Conservation (phyloP, 2,113 vertebrate genomes). For the Sander vitreus region DNA sequence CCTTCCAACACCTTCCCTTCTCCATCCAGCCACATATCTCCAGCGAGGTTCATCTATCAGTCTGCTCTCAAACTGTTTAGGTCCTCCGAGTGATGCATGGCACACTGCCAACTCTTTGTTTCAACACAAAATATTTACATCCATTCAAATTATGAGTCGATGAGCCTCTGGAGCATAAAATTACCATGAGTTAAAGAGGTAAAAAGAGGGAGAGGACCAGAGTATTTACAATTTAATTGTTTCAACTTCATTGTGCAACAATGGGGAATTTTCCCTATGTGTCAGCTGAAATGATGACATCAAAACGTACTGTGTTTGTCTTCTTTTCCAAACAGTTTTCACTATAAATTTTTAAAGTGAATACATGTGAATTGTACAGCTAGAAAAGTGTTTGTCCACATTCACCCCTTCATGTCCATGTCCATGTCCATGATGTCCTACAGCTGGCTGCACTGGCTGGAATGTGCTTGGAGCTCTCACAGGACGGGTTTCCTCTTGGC, state of each 20-base stretch:
- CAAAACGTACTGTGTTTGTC: not conserved
- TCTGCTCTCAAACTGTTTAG: conserved; percentile 92
- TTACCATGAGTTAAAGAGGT: conserved; percentile 88
- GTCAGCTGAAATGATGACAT: conserved; percentile 49
- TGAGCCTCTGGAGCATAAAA: conserved; percentile 90
- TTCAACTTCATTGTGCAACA: conserved; percentile 83
- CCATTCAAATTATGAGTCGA: conserved; percentile 92
- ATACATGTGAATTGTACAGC: conserved; percentile 10
- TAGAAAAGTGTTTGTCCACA: conserved; percentile 12
- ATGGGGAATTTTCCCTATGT: not conserved
- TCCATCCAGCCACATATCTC: conserved; percentile 83
- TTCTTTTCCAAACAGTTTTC: conserved; percentile 18
- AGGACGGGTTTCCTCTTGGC: conserved; percentile 75
- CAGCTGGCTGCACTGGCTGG: conserved; percentile 39
- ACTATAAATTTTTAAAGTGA: not conserved
- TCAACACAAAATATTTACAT: conserved; percentile 91
- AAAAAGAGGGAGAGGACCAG: conserved; percentile 82
- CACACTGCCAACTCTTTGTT: conserved; percentile 89
- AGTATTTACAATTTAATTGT: conserved; percentile 90
- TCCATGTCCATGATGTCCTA: conserved; percentile 14
- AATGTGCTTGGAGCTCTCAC: conserved; percentile 45
- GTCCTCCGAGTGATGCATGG: conserved; percentile 93
- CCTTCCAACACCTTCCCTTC: conserved; percentile 92
- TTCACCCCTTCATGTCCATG: conserved; percentile 6
- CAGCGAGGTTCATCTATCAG: conserved; percentile 93